Conservation (phyloP, 2,113 vertebrate genomes). For the Bucco capensis region DNA sequence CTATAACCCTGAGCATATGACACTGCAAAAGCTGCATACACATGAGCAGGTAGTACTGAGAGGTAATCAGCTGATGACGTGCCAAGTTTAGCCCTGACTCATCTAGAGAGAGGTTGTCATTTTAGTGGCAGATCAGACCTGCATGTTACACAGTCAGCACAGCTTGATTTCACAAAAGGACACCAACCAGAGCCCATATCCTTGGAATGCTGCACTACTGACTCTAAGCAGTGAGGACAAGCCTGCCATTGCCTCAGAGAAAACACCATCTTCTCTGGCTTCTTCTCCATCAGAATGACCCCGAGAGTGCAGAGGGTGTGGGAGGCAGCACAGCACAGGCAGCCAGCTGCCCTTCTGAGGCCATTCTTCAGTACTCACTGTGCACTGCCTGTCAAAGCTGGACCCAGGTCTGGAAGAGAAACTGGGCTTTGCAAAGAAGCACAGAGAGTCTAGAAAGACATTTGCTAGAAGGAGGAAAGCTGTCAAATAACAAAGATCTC, state of each 20-base stretch:
- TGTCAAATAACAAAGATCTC: background rate
- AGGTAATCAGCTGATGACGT: background rate
- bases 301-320: background rate
- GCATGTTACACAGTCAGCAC: background rate
- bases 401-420: background rate
- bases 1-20: background rate
- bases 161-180: background rate
- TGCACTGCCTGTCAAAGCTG: background rate
- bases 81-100: slow-evolving; percentile 41
- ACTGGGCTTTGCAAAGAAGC: background rate
- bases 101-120: background rate
- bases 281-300: background rate
- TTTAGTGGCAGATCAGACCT: background rate
- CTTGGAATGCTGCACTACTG: rapidly evolving
- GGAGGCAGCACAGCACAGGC: background rate
- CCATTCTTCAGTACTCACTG: background rate
- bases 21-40: background rate
- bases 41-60: slow-evolving; percentile 29
- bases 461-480: slow-evolving; percentile 11
- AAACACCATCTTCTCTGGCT: background rate
- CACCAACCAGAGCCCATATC: background rate
- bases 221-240: background rate
- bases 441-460: background rate
- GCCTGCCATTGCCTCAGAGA: background rate
- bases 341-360: background rate